A percentile compares a stretch with the other conserved stretches of the same genome.
These are phyloP conservation scores for Sandelia bainsii DNA, from an alignment of 2,797 vertebrate species.

Conservation along the genomic window DNA sequence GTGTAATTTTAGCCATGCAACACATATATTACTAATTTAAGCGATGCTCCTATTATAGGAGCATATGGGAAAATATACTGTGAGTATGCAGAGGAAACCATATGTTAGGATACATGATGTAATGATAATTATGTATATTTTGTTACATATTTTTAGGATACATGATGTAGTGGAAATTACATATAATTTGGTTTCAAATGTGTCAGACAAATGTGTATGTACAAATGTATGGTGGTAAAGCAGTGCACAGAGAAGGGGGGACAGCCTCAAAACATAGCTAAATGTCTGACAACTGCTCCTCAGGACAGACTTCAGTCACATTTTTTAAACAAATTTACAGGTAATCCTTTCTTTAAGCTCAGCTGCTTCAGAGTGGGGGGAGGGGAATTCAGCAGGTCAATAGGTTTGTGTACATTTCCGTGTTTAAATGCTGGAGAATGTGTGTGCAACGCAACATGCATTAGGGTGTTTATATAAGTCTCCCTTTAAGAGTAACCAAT, in stretches of 20 bases:
- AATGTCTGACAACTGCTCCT: slow-evolving; percentile 55
- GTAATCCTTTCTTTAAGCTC: slow-evolving; percentile 59
- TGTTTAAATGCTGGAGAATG: slow-evolving; percentile 27
- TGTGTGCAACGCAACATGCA: slow-evolving; percentile 28
- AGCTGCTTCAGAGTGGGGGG: slow-evolving; percentile 68
- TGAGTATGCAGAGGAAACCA: neutral
- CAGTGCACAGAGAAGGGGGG: slow-evolving; percentile 33
- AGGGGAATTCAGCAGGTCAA: slow-evolving; percentile 66
- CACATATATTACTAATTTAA: neutral
- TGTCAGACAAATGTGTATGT: too few species aligned
- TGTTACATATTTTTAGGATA: neutral
- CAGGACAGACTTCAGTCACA: slow-evolving; percentile 40
- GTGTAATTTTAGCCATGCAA: neutral
- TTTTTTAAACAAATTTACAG: slow-evolving; percentile 64
- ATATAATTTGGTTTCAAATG: slow-evolving; percentile 1
- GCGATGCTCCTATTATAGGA: neutral
- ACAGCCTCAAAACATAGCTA: slow-evolving; percentile 33
- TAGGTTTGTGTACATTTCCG: slow-evolving; percentile 64
- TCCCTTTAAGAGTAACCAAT: slow-evolving; percentile 26
- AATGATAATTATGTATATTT: too few species aligned
- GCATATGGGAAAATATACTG: slow-evolving; percentile 9
- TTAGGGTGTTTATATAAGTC: slow-evolving; percentile 14
- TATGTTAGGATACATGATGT: slow-evolving; percentile 17
- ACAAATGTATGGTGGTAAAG: slow-evolving; percentile 7
- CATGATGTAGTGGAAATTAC: slow-evolving; percentile 39